phyloP scores from a whole-genome alignment of 2,113 vertebrate genomes.

The Setophaga coronata region DNA sequence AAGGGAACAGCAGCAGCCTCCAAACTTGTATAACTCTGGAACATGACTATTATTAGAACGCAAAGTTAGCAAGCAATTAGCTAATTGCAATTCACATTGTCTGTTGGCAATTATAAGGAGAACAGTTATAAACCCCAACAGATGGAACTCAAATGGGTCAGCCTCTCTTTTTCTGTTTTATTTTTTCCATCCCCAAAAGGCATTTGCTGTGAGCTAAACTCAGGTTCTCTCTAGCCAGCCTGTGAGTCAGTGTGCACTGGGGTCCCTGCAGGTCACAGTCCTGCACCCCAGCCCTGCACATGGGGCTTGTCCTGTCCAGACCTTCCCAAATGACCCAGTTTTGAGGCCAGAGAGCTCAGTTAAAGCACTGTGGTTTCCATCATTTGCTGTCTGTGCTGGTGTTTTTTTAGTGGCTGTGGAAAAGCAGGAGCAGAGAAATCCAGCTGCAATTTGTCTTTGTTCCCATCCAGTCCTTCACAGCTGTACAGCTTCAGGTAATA shows the following conservation, averaged over 20 bases:
- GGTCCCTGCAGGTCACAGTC: neutral
- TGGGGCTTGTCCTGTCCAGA: neutral
- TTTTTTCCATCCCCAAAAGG: neutral
- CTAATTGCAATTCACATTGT: constrained; percentile 66
- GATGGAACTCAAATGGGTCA: constrained; percentile 46
- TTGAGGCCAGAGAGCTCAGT: neutral
- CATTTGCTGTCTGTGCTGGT: neutral
- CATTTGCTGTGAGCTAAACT: neutral
- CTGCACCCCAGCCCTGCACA: neutral
- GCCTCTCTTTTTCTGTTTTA: neutral
- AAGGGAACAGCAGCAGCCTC: constrained; percentile 63
- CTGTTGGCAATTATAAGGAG: constrained; percentile 52
- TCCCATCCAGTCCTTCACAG: neutral
- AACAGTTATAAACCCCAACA: constrained; percentile 39
- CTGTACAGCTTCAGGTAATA: neutral
- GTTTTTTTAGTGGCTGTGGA: neutral
- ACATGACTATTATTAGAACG: constrained; percentile 62
- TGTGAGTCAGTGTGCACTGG: accelerated
- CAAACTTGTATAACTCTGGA: constrained; percentile 65
- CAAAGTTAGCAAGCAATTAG: constrained; percentile 67
- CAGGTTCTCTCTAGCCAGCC: neutral
- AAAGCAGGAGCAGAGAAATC: neutral
- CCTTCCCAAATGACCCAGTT: neutral
- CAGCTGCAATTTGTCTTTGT: neutral
- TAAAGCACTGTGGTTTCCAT: neutral